Evolutionary conservation across 2,888 invertebrate species (phyloP), one percentile per base, ranked within the genome.

Genomic region (Athalia cordata): DNA sequence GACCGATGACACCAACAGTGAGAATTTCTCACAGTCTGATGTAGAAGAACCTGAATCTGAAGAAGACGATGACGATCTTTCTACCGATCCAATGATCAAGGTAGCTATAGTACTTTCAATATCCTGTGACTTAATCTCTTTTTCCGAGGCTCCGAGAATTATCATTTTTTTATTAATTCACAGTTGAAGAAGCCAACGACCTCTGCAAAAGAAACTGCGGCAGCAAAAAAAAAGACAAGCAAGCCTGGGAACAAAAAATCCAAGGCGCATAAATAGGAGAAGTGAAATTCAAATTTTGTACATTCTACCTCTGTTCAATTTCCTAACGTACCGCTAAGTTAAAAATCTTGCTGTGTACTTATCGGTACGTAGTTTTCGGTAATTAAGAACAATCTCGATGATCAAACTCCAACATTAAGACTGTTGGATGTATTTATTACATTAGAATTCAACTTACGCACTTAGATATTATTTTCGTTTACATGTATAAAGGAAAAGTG

Each of bases 31-130:
- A 3, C 91, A 90, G 47, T 87, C 86, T 5, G 90, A 88, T 11
- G 90, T 90, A 43, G 90, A 89, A 6, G 91, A 90, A 49, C 84
- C 83, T 6, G 90, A 87, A 11, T 90, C 87, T 6, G 91, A 92
- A 0, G 92, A 92, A 45, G 91, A 93, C 13, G 92, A 93, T 15
- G 92, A 93, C 81, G 94, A 95, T 84, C 89, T 95, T 64, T 93
- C 93, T 79, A 92, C 93, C 81, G 96, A 97, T 91, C 94, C 93
- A 3, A 93, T 97, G 91, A 96, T 97, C 66, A 96, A 97, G 92
- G 95, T 95, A 85, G 85, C 80, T 29, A 29, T 29, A 29, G 29
- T 29, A 29, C 29, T 2, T 29, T 29, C 29, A 29, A 29, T 29
- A 2, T 2, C 29, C 29, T 29, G 0, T 2, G 2, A 29, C 29